These are phyloP conservation scores for Theonella swinhoei DNA, from an alignment of 37 sponge, comb jelly and placozoan genomes.

Conservation along the genomic window DNA sequence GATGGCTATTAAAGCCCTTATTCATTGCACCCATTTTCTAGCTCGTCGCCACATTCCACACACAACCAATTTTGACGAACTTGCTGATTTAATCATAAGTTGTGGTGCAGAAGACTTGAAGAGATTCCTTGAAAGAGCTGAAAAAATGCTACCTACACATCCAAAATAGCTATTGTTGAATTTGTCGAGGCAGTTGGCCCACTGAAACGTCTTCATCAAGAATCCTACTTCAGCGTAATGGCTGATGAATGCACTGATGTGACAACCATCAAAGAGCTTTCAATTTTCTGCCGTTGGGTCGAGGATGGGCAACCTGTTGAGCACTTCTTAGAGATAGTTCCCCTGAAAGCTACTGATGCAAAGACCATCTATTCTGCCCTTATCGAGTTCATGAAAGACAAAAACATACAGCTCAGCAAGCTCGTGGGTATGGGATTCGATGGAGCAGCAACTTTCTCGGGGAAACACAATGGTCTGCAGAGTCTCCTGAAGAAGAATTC, in stretches of 20 bases:
- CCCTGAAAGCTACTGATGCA: slow-evolving; percentile 26
- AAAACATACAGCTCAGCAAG: background rate
- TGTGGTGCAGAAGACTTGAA: slow-evolving; percentile 66
- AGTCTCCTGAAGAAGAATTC: slow-evolving; percentile 31
- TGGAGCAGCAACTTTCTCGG: slow-evolving; percentile 73
- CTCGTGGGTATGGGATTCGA: slow-evolving; percentile 69
- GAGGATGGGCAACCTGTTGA: slow-evolving; percentile 47
- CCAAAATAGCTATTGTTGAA: slow-evolving; percentile 56
- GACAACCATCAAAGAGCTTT: slow-evolving; percentile 38
- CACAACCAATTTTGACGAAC: slow-evolving; percentile 61
- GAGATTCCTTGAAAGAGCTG: slow-evolving; percentile 55
- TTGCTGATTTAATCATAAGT: slow-evolving; percentile 70
- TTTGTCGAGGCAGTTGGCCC: slow-evolving; percentile 59
- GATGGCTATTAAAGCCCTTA: slow-evolving; percentile 61
- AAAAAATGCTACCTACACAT: slow-evolving; percentile 68
- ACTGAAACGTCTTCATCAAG: slow-evolving; percentile 55
- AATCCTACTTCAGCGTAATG: slow-evolving; percentile 25
- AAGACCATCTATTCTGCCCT: slow-evolving; percentile 31
- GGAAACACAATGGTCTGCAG: slow-evolving; percentile 56
- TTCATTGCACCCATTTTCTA: slow-evolving; percentile 73
- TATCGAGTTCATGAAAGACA: slow-evolving; percentile 8
- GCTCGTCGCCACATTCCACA: slow-evolving; percentile 59
- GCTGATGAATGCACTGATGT: slow-evolving; percentile 48
- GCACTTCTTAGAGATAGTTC: slow-evolving; percentile 43
- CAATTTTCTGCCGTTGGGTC: slow-evolving; percentile 52